Evolutionary conservation across 1,140 invertebrate genomes (phyloP), one percentile per base, ranked within the genome.

Genomic region (Neodiprion fabricii): DNA sequence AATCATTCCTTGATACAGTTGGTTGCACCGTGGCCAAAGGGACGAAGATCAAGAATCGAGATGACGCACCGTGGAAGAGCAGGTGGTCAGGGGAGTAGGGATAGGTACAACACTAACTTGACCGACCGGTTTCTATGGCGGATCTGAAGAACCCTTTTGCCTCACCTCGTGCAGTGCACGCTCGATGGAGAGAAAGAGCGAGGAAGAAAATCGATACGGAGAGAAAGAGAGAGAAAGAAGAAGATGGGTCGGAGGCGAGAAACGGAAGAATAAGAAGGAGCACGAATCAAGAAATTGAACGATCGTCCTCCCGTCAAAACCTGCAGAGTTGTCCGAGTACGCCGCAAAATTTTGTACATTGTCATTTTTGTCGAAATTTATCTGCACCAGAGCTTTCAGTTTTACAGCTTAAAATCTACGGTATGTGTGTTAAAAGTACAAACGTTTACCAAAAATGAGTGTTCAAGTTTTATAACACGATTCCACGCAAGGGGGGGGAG

Each of bases 101-200:
- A 61, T 61, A 61, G 53, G 53, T 61, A 61, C 53, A 61, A 61
- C 53, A 61, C 53, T 61, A 61, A 61, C 53, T 61, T 61, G 53
- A 61, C 53, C 53, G 53, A 61, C 53, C 53, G 53, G 53, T 61
- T 61, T 61, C 53, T 17, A 61, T 61, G 53, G 53, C 53, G 53
- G 53, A 61, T 61, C 53, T 61, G 5, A 61, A 61, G 53, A 61
- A 61, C 53, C 53, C 53, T 61, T 40, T 61, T 61, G 53, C 53
- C 53, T 61, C 53, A 5, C 53, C n/a, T 61, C 28, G 28, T 40
- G 28, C 28, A 40, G 53, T 40, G 28, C n/a, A 17, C 11, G 53
- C n/a, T 17, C 11, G 53, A 61, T 40, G 28, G 53, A 61, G 53
- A 61, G 53, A 61, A 12, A 17, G 53, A 61, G 53, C 9, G 53